A percentile compares a stretch with the other conserved stretches of the same genome.
These are phyloP conservation scores for Pheosia tremula DNA, from an alignment of 2,888 invertebrate genomes.

Conservation along the genomic window DNA sequence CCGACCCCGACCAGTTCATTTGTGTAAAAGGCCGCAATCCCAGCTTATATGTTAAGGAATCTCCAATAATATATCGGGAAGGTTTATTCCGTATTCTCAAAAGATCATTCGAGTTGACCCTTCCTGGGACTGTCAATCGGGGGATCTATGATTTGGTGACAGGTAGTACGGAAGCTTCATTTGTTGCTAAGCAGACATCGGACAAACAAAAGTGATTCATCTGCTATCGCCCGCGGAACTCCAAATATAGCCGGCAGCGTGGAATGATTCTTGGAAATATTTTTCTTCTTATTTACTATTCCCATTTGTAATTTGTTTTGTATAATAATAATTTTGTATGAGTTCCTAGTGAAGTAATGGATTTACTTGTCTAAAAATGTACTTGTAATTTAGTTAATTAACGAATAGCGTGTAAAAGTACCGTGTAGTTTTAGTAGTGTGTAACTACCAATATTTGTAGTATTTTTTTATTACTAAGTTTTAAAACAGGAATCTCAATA, in stretches of 20 bases:
- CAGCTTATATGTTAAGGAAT: slow-evolving; percentile 34
- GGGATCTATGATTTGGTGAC: slow-evolving; percentile 3
- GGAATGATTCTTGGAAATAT: slow-evolving; percentile 6
- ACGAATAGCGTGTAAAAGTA: not conserved
- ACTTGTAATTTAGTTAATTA: not conserved
- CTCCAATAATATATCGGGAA: slow-evolving; percentile 30
- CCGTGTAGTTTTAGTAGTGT: not conserved
- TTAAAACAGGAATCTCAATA: too few relatives aligned
- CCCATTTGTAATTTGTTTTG: not conserved
- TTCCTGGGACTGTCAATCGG: slow-evolving; percentile 14
- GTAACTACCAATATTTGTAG: too few relatives aligned
- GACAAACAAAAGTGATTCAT: slow-evolving; percentile 20
- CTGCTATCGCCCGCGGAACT: slow-evolving; percentile 14
- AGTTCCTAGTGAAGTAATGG: not conserved
- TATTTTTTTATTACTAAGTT: too few relatives aligned
- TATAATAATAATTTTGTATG: not conserved
- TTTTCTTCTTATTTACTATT: not conserved
- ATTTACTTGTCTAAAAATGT: not conserved
- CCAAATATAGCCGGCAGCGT: slow-evolving; percentile 12
- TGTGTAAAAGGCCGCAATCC: slow-evolving; percentile 26
- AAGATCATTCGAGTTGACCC: slow-evolving; percentile 33
- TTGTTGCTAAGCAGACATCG: slow-evolving; percentile 18
- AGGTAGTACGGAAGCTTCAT: too few relatives aligned
- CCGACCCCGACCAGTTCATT: slow-evolving; percentile 25
- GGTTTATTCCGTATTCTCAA: slow-evolving; percentile 27